phyloP scores from a whole-genome alignment of 2,113 vertebrate species.

The Pterocles burchelli region DNA sequence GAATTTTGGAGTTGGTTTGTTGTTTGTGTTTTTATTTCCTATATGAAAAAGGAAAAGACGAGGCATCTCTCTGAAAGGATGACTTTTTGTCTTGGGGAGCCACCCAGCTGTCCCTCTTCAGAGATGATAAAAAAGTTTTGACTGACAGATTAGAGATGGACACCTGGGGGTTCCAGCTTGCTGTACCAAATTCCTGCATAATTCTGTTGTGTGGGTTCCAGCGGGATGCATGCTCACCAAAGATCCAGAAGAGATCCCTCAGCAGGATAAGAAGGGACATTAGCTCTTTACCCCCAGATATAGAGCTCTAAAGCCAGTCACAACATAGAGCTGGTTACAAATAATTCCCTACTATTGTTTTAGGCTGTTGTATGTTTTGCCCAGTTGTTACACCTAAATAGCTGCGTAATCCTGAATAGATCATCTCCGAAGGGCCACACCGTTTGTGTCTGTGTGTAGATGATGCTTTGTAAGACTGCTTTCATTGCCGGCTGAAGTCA shows the following conservation, averaged over 20 bases:
- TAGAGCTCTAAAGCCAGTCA: neutral
- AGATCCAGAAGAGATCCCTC: neutral
- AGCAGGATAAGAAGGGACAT: neutral
- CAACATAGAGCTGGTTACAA: neutral
- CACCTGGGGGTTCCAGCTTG: too few relatives aligned
- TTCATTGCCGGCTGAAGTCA: neutral
- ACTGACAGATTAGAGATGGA: neutral
- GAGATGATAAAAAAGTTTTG: neutral
- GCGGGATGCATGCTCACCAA: neutral
- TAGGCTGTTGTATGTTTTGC: neutral
- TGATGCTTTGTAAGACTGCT: neutral
- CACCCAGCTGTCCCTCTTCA: neutral
- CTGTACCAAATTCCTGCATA: neutral
- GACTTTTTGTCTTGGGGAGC: neutral
- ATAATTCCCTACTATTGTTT: neutral
- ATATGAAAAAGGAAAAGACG: neutral
- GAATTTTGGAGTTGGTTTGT: neutral
- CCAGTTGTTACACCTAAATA: neutral
- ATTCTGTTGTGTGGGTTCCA: neutral
- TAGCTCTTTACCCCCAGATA: neutral
- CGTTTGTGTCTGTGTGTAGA: neutral
- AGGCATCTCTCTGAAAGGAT: neutral
- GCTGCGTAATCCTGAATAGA: neutral
- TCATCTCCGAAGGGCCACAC: neutral
- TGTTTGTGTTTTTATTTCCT: neutral